Evolutionary conservation across 2,113 vertebrate genomes (phyloP).

Genomic region (Paedocypris sp.): DNA sequence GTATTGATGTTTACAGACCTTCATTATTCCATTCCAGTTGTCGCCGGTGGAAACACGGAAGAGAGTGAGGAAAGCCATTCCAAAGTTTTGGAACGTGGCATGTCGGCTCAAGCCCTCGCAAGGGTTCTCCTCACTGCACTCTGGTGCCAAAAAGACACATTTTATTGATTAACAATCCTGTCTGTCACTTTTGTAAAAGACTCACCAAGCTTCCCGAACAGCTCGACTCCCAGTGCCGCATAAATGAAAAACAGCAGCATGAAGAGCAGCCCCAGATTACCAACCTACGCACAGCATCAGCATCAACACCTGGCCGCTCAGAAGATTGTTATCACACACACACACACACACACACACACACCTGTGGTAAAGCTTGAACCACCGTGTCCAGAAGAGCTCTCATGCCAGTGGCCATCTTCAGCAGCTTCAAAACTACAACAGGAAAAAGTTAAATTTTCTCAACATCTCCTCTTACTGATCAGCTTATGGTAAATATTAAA

Average conservation of each 20-base stretch:
- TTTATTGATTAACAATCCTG: neutral
- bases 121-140: slow-evolving; percentile 86
- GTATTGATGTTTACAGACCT: slow-evolving; percentile 57
- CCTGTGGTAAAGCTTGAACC: slow-evolving; percentile 94
- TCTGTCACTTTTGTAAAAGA: slow-evolving; percentile 21
- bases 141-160: slow-evolving; percentile 45
- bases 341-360: slow-evolving; percentile 42
- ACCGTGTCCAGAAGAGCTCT: slow-evolving; percentile 89
- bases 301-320: neutral
- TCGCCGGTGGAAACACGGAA: slow-evolving; percentile 94
- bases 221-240: slow-evolving; percentile 95
- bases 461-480: no score
- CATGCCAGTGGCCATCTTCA: slow-evolving; percentile 98
- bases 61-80: slow-evolving; percentile 95
- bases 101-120: slow-evolving; percentile 92
- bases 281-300: slow-evolving; percentile 66
- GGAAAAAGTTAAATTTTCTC: slow-evolving; percentile 26
- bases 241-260: slow-evolving; percentile 99
- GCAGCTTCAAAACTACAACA: slow-evolving; percentile 84
- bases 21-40: slow-evolving; percentile 99
- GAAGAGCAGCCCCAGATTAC: slow-evolving; percentile 97
- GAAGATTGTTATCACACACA: slow-evolving; percentile 21
- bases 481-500: no score
- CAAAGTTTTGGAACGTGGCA: slow-evolving; percentile 94
- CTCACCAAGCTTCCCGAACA: slow-evolving; percentile 97